A percentile compares a stretch with the other conserved stretches of the same genome.
These are phyloP conservation scores for Euborellia annulipes DNA, from an alignment of 1,140 invertebrate genomes.

Conservation along the genomic window DNA sequence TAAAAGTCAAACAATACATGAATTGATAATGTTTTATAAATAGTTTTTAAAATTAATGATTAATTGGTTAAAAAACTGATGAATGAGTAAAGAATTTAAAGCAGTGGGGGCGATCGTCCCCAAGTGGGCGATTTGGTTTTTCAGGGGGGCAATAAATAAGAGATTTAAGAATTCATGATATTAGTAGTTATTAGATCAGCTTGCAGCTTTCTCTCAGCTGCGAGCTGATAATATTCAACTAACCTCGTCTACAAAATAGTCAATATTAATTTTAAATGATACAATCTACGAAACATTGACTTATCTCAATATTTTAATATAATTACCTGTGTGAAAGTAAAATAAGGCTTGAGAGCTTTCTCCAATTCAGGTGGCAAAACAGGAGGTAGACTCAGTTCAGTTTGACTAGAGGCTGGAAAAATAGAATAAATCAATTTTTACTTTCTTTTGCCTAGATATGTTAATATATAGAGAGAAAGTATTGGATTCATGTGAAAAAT, in stretches of 20 bases:
- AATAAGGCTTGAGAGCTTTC: conserved; percentile 39
- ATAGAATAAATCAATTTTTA: conserved; percentile 3
- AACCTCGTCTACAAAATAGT: neutral
- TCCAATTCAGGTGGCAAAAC: conserved; percentile 39
- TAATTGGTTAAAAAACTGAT: neutral
- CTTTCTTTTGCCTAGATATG: too few relatives aligned
- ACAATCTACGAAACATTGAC: neutral
- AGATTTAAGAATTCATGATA: too few relatives aligned
- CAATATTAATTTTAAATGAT: conserved; percentile 2
- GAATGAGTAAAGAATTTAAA: conserved; percentile 1
- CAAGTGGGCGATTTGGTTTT: too few relatives aligned
- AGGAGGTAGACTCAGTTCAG: conserved; percentile 36
- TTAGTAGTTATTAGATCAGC: too few relatives aligned
- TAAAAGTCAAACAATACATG: conserved; percentile 13
- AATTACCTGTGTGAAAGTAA: conserved; percentile 36
- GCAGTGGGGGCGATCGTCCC: too few relatives aligned
- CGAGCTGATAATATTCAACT: too few relatives aligned
- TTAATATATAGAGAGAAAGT: too few relatives aligned
- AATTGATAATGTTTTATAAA: neutral
- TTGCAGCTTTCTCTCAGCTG: too few relatives aligned
- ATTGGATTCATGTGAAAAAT: too few relatives aligned
- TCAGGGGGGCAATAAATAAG: too few relatives aligned
- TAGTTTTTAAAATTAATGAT: too few relatives aligned
- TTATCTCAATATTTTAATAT: too few relatives aligned
- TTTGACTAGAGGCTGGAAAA: conserved; percentile 37